Evolutionary conservation across 2,888 invertebrate species (phyloP).

Genomic region (Hetaerina titia): DNA sequence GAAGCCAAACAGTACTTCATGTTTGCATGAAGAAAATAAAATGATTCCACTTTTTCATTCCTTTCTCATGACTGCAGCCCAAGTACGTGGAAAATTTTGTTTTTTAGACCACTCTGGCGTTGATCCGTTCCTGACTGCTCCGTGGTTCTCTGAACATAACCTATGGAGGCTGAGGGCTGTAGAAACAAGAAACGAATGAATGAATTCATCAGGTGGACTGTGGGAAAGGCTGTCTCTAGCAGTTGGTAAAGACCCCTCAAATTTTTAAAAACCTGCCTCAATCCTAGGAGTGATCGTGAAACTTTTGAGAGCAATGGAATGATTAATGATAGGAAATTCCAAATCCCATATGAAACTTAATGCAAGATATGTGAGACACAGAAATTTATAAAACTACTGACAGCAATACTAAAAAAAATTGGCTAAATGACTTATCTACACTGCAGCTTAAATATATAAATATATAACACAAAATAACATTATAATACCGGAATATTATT

Average conservation of each 20-base stretch:
- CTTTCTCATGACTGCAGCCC: conserved; percentile 85
- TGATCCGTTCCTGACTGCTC: conserved; percentile 77
- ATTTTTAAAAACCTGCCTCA: conserved; percentile 62
- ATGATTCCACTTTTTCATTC: conserved; percentile 64
- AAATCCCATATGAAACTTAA: background rate
- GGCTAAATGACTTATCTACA: background rate
- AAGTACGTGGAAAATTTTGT: conserved; percentile 91
- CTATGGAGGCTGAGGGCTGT: conserved; percentile 74
- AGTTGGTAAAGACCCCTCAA: conserved; percentile 48
- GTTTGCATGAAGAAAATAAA: conserved; percentile 68
- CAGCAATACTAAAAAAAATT: background rate
- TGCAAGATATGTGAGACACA: background rate
- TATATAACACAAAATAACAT: background rate
- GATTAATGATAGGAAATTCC: background rate
- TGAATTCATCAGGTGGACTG: conserved; percentile 55
- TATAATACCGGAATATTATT: background rate
- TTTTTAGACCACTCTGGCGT: conserved; percentile 88
- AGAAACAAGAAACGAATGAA: conserved; percentile 70
- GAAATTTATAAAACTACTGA: background rate
- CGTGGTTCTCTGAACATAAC: conserved; percentile 74
- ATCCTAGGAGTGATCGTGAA: conserved; percentile 53
- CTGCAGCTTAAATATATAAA: background rate
- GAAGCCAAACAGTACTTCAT: conserved; percentile 65
- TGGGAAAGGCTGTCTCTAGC: conserved; percentile 71
- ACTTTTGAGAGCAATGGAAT: conserved; percentile 11